Base-by-base conservation (phyloP, 2,888 invertebrate genomes). In the Drosophila meridiana region DNA sequence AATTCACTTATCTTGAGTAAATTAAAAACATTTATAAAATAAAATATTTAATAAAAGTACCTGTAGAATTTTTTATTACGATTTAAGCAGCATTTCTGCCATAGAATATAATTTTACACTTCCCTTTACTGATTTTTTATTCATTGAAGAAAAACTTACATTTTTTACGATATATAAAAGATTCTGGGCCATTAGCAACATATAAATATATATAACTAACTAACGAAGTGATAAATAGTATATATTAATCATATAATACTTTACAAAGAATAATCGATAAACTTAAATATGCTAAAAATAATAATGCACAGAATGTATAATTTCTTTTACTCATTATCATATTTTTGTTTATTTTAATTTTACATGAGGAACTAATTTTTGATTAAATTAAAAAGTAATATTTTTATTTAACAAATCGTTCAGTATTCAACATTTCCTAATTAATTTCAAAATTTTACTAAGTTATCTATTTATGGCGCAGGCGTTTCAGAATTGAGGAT, bases 401-500 rank as follows among this genome's bases (percentile, higher is more conserved):
- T 14, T 60, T 67, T 70, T 48, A 56, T 56, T 81, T 62, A 71
- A 74, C 58, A 65, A 69, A 68, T 48, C 71, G 52, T 69, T 70
- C 43, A 83, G 76, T 61, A 70, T 61, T 56, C 61, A 63, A 66
- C 69, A 53, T 70, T 67, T 75, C 72, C 70, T 57, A 64, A 57
- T 42, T 57, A 42, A 20, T 20, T 42, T 13, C 1, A 58, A 52
- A 59, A 73, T 50, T 72, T 61, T 71, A 70, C 65, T 55, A 64
- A 55, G 4, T 43, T 20, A 45, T 20, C 42, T 59, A 30, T 32
- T 73, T 87, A 52, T 64, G 73, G 20, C 89, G 90, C 42, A 90
- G 77, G 9, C 89, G 90, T 52, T 78, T 80, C 40, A 91, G 70
- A n/a, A 91, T 78, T 20, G 85, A 83, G 26, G 91, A 72, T 0